Conservation (phyloP, 2,113 vertebrate genomes). For the Coptodon rendalli region DNA sequence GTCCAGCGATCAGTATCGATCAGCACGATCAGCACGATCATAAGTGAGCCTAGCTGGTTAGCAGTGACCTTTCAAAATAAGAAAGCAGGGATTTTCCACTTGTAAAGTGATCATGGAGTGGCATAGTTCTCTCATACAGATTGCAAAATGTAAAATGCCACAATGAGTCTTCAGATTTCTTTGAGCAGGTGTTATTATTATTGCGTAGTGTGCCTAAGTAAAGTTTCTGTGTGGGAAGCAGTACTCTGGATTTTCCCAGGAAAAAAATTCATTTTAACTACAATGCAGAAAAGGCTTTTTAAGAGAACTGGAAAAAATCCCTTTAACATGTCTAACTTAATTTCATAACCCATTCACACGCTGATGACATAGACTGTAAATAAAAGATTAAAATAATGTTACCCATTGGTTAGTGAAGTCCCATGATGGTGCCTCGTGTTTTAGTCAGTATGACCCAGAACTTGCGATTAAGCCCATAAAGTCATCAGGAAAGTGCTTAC, state of each 20-base stretch:
- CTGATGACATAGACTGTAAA: neutral
- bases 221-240: neutral
- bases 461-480: neutral
- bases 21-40: neutral
- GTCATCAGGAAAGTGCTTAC: neutral
- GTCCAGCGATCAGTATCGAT: neutral
- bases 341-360: neutral
- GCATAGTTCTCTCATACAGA: neutral
- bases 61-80: neutral
- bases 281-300: neutral
- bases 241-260: neutral
- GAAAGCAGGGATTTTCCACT: neutral
- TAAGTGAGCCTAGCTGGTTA: neutral
- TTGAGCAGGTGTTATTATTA: neutral
- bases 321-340: neutral
- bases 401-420: neutral
- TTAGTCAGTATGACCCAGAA: neutral
- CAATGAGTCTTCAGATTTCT: neutral
- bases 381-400: neutral
- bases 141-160: neutral
- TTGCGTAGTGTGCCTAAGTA: neutral
- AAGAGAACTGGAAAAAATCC: neutral
- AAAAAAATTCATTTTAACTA: rapidly evolving
- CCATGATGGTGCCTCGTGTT: neutral
- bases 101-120: neutral